Evolutionary conservation across 1,140 invertebrate genomes (phyloP), one percentile per base, ranked within the genome.

Genomic region (Lepidurus apus): DNA sequence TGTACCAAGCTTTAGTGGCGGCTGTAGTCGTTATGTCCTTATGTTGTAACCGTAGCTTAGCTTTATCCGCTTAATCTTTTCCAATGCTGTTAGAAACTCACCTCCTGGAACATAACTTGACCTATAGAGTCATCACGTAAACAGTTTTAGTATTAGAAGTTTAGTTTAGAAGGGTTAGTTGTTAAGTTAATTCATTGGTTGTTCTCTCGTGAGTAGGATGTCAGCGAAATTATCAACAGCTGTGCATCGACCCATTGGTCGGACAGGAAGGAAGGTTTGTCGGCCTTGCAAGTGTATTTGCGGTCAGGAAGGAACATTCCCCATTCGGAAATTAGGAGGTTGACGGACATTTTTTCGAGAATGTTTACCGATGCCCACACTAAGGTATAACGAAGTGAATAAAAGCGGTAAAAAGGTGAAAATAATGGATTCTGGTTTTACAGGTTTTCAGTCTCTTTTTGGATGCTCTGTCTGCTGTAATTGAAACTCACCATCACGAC

Each of bases 301-400:
- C 89, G 90, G 79, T 89, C 89, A 83, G 91, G 92, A 73, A 89
- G 91, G 26, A 88, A 87, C 21, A 86, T 97, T 7, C 88, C 88
- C 10, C 86, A 88, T 1, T 87, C 89, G 4, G 93, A 96, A 83
- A 86, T 96, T 45, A 90, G 91, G 74, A 89, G 91, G 81, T 88
- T 96, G 8, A 95, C 93, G 0, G 95, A 98, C 82, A 92, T 96
- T 80, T 95, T 97, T 83, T 93, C 94, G 73, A 94, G 95, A 87
- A 96, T 98, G 93, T 97, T 98, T 83, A 95, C 96, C 89, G 96
- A 98, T 85, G 93, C 95, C n/a, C 95, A 97, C 84, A 97, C 94
- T 3, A 98, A 98, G 87, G 89, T 89, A 83, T 77, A 13, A 42
- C 65, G 17, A 74, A 79, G 13, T 21, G 21, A 77, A n/a, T 65